phyloP scores from a whole-genome alignment of 2,888 invertebrate genomes.

The Tribolium freemani region DNA sequence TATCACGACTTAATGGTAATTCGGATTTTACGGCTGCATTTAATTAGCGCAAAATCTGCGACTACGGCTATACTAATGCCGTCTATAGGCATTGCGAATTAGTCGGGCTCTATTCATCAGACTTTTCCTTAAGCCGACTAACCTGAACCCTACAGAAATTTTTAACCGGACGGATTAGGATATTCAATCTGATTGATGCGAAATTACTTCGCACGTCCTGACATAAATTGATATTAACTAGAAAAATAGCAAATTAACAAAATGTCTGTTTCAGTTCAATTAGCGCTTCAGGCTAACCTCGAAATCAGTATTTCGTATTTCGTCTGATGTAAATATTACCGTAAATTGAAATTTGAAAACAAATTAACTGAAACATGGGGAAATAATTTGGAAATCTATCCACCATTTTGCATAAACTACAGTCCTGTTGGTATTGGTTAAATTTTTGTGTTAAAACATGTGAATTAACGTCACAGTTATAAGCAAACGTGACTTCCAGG shows the following conservation, averaged over 20 bases:
- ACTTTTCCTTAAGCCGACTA: slow-evolving; percentile 19
- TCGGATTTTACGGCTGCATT: slow-evolving; percentile 35
- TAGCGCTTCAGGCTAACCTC: no score
- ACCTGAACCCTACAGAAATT: slow-evolving; percentile 5
- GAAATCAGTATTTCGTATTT: no score
- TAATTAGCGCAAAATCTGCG: slow-evolving; percentile 39
- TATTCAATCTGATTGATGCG: background rate
- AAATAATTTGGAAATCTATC: no score
- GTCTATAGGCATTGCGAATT: slow-evolving; percentile 17
- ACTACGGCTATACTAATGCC: slow-evolving; percentile 28
- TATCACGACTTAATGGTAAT: slow-evolving; percentile 41
- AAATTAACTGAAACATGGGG: no score
- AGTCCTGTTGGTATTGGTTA: no score
- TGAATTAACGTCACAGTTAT: background rate
- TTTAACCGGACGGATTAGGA: slow-evolving; percentile 15
- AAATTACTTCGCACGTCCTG: background rate
- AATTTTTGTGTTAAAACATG: no score
- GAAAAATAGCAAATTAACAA: no score
- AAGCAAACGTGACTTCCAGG: background rate
- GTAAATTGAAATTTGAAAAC: no score
- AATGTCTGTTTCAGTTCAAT: no score
- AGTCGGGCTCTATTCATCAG: slow-evolving; percentile 26
- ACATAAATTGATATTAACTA: no score
- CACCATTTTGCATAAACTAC: no score
- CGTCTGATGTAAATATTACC: no score